Evolutionary conservation across 2,888 invertebrate genomes (phyloP), one percentile per base, ranked within the genome.

Genomic region (Epicampocera succincta): DNA sequence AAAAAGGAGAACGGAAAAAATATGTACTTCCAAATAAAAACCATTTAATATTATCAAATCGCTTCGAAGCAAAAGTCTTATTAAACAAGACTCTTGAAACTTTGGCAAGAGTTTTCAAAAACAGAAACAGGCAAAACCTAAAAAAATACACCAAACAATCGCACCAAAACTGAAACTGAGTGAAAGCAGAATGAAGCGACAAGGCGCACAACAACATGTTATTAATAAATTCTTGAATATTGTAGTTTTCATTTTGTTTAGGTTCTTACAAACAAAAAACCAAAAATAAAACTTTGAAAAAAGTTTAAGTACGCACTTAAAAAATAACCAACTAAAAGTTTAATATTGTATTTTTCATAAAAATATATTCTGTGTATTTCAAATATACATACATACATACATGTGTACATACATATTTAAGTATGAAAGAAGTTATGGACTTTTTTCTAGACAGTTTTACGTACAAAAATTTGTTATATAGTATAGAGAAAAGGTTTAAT

Each of bases 41-140:
- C 25, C 5, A 25, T 25, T 61, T 73, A 42, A 54, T 42, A 46
- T 6, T 3, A 61, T 50, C 19, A 42, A 75, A 42, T 19, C 29
- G 19, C 66, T 42, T 15, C 42, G 65, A 80, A 71, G 71, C 74
- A 80, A 75, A 40, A 60, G 71, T 71, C 50, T 15, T 19, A 13
- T 56, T 13, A 8, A 15, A 60, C 17, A 63, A 69, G 52, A 52
- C 60, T 46, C 52, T 76, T 68, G 1, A 38, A 68, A 68, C 60
- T 76, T 68, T 42, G 29, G 38, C 56, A 76, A 71, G 48, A 66
- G 38, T 61, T 72, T 50, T 58, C 13, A 12, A 19, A 6, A 63
- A 2, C 6, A 29, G 21, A 61, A 63, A 63, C 21, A 44, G 54
- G 54, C 21, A 33, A 63, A 73, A 54, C 73, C 63, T 54, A 63